These are phyloP conservation scores for Otus sunia DNA, from an alignment of 2,113 vertebrate species.

Conservation along the genomic window DNA sequence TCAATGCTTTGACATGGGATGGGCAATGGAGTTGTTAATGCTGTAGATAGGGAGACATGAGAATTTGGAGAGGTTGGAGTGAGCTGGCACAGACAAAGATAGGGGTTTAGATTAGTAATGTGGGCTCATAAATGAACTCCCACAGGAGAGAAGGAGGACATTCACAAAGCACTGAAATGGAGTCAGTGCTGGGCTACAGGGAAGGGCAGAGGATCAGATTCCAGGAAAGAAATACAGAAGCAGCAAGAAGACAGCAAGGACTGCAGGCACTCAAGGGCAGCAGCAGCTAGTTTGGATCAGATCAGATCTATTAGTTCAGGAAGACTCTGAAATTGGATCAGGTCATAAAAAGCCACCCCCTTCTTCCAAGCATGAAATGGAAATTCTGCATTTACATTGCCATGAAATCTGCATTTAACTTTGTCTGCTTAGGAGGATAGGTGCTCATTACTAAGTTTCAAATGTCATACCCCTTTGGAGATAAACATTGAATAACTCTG, in stretches of 20 bases:
- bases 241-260: not conserved
- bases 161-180: not conserved
- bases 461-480: not conserved
- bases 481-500: slow-evolving; percentile 26
- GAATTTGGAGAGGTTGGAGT: not conserved
- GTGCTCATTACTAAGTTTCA: not conserved
- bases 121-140: not conserved
- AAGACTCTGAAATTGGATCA: slow-evolving; percentile 38
- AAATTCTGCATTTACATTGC: slow-evolving; percentile 31
- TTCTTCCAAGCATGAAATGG: slow-evolving; percentile 47
- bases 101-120: not conserved
- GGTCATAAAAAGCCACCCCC: not conserved
- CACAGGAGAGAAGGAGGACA: rapidly evolving
- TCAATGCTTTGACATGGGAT: not conserved
- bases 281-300: not conserved
- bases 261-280: not conserved
- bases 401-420: slow-evolving; percentile 46
- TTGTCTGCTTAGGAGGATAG: not conserved
- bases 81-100: not conserved
- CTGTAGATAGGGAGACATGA: not conserved
- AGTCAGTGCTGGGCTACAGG: not conserved
- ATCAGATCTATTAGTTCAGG: not conserved
- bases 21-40: not conserved
- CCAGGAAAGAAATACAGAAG: not conserved
- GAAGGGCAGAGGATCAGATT: not conserved